Conservation (phyloP, 2,113 vertebrate genomes). For the Psephotus haematonotus region DNA sequence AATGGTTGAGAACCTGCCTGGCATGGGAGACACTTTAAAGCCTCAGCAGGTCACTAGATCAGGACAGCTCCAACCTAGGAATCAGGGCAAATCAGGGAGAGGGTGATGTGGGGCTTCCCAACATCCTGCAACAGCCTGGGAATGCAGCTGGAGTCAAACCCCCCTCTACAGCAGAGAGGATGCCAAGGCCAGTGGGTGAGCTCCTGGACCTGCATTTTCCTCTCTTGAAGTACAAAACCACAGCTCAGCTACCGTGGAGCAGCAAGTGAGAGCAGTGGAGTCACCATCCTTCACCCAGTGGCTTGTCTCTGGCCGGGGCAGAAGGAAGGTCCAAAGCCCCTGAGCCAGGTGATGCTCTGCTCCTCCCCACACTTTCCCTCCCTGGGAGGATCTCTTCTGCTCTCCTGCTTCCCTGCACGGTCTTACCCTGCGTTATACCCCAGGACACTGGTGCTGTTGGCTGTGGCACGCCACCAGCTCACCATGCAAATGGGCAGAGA, state of each 20-base stretch:
- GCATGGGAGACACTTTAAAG: neutral
- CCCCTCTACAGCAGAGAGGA: neutral
- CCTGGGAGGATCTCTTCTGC: neutral
- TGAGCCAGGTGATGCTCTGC: neutral
- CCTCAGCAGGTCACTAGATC: neutral
- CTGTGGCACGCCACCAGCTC: neutral
- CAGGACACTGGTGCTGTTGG: accelerated
- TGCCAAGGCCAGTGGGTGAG: neutral
- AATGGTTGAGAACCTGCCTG: neutral
- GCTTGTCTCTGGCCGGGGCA: neutral
- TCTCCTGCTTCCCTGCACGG: neutral
- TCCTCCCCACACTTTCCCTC: accelerated
- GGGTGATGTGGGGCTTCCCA: neutral
- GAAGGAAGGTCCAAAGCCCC: neutral
- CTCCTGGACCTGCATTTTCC: neutral
- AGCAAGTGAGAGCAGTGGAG: neutral
- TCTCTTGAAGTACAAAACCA: neutral
- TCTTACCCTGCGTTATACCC: accelerated
- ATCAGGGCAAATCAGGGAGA: neutral
- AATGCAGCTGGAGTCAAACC: neutral
- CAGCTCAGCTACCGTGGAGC: neutral
- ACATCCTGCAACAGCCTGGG: neutral
- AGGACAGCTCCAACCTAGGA: neutral
- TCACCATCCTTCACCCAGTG: neutral
- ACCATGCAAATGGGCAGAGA: neutral